phyloP scores from a whole-genome alignment of 2,888 invertebrate genomes.

The Podabrus alpinus region DNA sequence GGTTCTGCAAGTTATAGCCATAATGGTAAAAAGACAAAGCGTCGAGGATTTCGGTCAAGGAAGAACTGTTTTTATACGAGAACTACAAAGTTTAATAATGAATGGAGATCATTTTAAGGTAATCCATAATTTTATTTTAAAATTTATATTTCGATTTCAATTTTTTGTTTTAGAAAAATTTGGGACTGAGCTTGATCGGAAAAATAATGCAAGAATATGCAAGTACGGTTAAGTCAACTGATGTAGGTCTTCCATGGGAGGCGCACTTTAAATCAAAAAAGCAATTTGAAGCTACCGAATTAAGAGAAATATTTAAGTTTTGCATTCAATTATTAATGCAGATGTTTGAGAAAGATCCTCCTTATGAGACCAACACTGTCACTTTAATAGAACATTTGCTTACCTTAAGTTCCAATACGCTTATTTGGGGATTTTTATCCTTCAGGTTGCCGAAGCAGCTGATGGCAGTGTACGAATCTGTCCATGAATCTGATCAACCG shows the following conservation, averaged over 20 bases:
- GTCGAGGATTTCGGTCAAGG: conserved; percentile 74
- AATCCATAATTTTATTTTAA: conserved; percentile 26
- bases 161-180: conserved; percentile 66
- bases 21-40: conserved; percentile 84
- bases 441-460: conserved; percentile 67
- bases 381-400: conserved; percentile 70
- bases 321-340: conserved; percentile 66
- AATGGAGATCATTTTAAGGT: conserved; percentile 69
- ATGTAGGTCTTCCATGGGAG: conserved; percentile 88
- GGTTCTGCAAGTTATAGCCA: conserved; percentile 77
- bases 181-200: conserved; percentile 82
- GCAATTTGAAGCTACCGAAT: conserved; percentile 79
- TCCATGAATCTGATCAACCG: conserved; percentile 69
- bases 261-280: conserved; percentile 83
- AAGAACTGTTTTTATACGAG: conserved; percentile 68
- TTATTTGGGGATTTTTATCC: conserved; percentile 82
- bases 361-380: conserved; percentile 59
- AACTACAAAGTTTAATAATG: conserved; percentile 77
- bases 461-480: conserved; percentile 72
- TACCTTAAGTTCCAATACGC: conserved; percentile 76
- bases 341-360: conserved; percentile 59
- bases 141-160: conserved; percentile 1
- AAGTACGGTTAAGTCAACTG: conserved; percentile 81
- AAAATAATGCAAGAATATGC: conserved; percentile 89
- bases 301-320: conserved; percentile 80